Evolutionary conservation across 2,888 invertebrate genomes (phyloP).

Genomic region (Digitonthophagus gazella): DNA sequence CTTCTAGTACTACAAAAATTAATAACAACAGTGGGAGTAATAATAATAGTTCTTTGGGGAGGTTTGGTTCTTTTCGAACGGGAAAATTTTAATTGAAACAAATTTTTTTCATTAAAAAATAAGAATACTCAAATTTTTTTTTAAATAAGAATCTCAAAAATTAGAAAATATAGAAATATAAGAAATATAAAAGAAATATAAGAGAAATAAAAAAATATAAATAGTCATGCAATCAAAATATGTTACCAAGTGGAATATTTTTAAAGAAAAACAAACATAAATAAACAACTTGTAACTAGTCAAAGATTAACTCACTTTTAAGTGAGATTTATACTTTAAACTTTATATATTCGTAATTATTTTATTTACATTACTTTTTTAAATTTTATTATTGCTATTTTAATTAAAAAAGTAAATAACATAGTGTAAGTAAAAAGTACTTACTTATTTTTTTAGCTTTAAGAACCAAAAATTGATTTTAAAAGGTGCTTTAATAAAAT

Average conservation of each 20-base stretch:
- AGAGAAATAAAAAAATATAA: not conserved
- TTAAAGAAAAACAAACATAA: not conserved
- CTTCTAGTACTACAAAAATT: constrained; percentile 77
- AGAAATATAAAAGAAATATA: not conserved
- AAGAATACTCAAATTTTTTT: not conserved
- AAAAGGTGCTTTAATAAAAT: constrained; percentile 2
- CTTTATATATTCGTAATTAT: not conserved
- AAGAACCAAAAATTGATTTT: constrained; percentile 12
- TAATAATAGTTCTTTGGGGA: constrained; percentile 28
- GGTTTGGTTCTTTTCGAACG: constrained; percentile 4
- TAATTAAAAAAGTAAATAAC: too few relatives aligned
- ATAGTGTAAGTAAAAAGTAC: constrained; percentile 9
- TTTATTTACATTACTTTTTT: not conserved
- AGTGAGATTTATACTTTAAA: not conserved
- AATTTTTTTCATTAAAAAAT: not conserved
- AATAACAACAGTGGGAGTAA: constrained; percentile 28
- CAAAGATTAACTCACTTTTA: not conserved
- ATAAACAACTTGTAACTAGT: not conserved
- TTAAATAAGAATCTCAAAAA: not conserved
- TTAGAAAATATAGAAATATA: not conserved
- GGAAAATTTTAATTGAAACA: not conserved
- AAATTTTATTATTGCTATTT: too few relatives aligned
- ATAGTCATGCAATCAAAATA: not conserved
- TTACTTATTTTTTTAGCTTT: constrained; percentile 29
- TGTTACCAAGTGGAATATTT: not conserved